Conservation (phyloP, 2,888 invertebrate genomes). For the Atherix ibis region DNA sequence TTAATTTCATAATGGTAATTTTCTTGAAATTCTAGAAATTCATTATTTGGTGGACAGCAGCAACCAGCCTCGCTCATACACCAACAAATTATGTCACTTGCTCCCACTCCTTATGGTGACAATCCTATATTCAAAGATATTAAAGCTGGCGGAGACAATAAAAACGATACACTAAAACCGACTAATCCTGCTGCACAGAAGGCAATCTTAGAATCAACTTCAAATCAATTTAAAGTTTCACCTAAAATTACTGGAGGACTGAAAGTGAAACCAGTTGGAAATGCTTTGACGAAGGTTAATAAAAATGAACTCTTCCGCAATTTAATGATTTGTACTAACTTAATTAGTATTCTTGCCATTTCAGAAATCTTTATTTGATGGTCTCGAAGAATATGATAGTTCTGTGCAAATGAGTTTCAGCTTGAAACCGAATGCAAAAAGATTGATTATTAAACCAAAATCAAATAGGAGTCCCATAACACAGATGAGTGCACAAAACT, state of each 20-base stretch:
- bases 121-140: constrained; percentile 69
- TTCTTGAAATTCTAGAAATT: background rate
- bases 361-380: constrained; percentile 70
- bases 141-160: constrained; percentile 34
- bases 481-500: background rate
- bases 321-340: background rate
- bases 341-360: constrained; percentile 9
- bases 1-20: background rate
- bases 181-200: constrained; percentile 57
- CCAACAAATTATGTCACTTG: constrained; percentile 58
- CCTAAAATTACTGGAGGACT: constrained; percentile 39
- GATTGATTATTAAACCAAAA: constrained; percentile 52
- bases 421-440: constrained; percentile 50
- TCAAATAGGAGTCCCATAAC: constrained; percentile 6
- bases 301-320: background rate
- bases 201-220: constrained; percentile 38
- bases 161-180: constrained; percentile 48
- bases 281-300: constrained; percentile 18
- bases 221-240: constrained; percentile 41
- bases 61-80: constrained; percentile 38
- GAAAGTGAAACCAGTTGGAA: constrained; percentile 30
- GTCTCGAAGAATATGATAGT: constrained; percentile 64
- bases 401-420: constrained; percentile 42
- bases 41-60: constrained; percentile 19
- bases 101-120: constrained; percentile 75